Base-by-base conservation (phyloP, 2,888 invertebrate species). In the Mongoloraphidia duomilia region DNA sequence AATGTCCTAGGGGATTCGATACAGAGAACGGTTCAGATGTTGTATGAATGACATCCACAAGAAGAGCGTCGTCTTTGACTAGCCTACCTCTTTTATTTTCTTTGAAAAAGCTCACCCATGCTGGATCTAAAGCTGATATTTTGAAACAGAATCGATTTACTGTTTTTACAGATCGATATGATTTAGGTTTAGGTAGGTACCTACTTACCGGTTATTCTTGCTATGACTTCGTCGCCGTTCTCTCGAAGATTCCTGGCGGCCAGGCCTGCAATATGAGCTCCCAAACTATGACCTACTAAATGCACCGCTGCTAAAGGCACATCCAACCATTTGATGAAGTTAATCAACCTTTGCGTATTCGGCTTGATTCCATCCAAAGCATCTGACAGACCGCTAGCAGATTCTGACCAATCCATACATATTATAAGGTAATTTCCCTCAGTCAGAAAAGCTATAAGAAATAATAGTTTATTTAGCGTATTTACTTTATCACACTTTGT, bases 251-350 rank as follows among this genome's bases (percentile, higher is more conserved):
- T 17, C 14, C 26, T 14, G 12, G 14, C 41, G 26, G 26, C 26
- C 5, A 37, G 9, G 8, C 37, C 45, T 2, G 45, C 35, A 37
- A 45, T 45, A 14, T 45, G 36, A 12, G 17, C 36, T 13, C 45
- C 45, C 10, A 45, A 45, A 45, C 45, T 45, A 13, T 45, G 45
- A 11, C 45, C 45, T 12, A 45, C 9, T 11, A 45, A 37, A 45
- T 45, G 45, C 12, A 45, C 13, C 14, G 35, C 37, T 35, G 9
- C 13, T 14, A 26, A 13, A 14, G 9, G 10, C 12, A 45, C 37
- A 13, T 36, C 26, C 26, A 26, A 6, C 26, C 26, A 26, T 6
- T 26, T 26, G 26, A 26, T 26, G 6, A 26, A 26, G 26, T 26
- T 6, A 26, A 26, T 26, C 26, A 26, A 26, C 26, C 1, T 26